phyloP scores from a whole-genome alignment of 92 coral and sea anemone species.

The Zoanthus sansibaricus region DNA sequence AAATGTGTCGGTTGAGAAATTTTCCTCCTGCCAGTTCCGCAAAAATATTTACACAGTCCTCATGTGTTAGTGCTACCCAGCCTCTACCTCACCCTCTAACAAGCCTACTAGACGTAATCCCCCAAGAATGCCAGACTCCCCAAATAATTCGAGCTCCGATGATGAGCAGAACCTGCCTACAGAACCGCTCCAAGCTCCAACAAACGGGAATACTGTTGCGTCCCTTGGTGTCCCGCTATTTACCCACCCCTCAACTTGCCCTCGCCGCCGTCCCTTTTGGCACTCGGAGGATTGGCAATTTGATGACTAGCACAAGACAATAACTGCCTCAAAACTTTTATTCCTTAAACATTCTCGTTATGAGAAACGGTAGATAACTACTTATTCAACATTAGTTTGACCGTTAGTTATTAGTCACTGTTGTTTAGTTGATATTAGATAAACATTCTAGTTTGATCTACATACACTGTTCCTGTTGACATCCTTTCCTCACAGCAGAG shows the following conservation, averaged over 20 bases:
- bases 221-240: not conserved
- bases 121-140: not conserved
- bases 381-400: too few relatives aligned
- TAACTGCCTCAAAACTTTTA: too few relatives aligned
- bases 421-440: not conserved
- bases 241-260: not conserved
- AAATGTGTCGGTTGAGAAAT: too few relatives aligned
- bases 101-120: too few relatives aligned
- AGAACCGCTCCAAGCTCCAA: not conserved
- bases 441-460: not conserved
- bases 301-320: not conserved
- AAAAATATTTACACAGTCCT: too few relatives aligned
- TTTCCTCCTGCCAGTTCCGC: too few relatives aligned
- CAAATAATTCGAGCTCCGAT: not conserved
- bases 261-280: slow-evolving; percentile 2
- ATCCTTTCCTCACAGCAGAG: not conserved
- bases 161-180: too few relatives aligned
- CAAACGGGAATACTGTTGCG: not conserved
- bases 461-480: too few relatives aligned
- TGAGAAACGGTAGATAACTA: not conserved
- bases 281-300: not conserved
- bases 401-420: not conserved
- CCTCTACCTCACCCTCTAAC: not conserved
- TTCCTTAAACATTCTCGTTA: too few relatives aligned
- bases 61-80: too few relatives aligned